phyloP scores from a whole-genome alignment of 2,113 vertebrate species.

The Notarius quadriscutis region DNA sequence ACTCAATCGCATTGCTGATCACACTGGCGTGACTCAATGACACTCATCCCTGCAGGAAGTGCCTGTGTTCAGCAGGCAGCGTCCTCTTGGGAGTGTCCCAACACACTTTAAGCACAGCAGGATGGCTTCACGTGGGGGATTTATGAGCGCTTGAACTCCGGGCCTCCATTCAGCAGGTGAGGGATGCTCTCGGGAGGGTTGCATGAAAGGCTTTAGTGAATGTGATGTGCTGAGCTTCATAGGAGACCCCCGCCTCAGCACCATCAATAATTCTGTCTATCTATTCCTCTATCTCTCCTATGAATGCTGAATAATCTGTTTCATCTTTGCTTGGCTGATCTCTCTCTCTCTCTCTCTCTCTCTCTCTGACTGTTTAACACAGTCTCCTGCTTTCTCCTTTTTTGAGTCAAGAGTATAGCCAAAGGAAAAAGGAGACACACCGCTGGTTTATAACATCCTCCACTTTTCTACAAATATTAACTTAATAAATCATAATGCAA shows the following conservation, averaged over 20 bases:
- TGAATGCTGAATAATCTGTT: slow-evolving; percentile 50
- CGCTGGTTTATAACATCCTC: neutral
- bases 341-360: slow-evolving; percentile 14
- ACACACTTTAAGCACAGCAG: slow-evolving; percentile 13
- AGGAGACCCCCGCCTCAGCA: slow-evolving; percentile 41
- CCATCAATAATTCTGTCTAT: slow-evolving; percentile 59
- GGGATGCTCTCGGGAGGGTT: slow-evolving; percentile 29
- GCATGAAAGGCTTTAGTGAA: slow-evolving; percentile 51
- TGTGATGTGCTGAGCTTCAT: slow-evolving; percentile 50
- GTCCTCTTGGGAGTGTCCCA: slow-evolving; percentile 2
- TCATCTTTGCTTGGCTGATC: slow-evolving; percentile 37
- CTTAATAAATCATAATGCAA: too few species aligned
- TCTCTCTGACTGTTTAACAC: neutral
- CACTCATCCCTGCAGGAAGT: slow-evolving; percentile 3
- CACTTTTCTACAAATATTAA: too few species aligned
- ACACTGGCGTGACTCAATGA: neutral
- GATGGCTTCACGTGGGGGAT: neutral
- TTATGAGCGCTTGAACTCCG: neutral
- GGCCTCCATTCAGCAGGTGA: slow-evolving; percentile 35
- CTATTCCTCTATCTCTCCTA: slow-evolving; percentile 40
- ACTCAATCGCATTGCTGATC: neutral
- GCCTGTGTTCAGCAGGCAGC: neutral
- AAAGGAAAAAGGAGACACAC: neutral
- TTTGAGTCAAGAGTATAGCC: neutral
- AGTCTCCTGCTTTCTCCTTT: neutral